Percentiles rank a stretch among this genome's conserved stretches.
Conservation (phyloP, 2,797 vertebrate genomes). For the Channa striata region DNA sequence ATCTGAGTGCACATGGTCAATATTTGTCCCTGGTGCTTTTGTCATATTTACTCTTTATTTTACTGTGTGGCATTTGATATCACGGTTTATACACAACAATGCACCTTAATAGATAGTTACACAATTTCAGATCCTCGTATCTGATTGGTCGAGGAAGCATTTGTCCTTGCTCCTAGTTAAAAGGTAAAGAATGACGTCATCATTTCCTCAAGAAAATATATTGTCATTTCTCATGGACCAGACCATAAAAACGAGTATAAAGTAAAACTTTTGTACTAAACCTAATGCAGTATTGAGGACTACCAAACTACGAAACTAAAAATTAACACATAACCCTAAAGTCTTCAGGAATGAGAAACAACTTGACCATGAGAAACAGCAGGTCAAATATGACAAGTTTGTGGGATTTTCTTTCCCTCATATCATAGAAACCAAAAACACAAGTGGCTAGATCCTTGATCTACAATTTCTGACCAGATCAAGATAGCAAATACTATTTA, state of each 20-base stretch:
- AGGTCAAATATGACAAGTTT: no score
- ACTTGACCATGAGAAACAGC: no score
- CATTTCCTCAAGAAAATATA: no score
- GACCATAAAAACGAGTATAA: background rate
- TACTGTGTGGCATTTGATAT: background rate
- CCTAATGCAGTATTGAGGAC: no score
- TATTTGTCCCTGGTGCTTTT: background rate
- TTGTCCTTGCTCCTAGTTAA: background rate
- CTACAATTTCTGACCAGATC: background rate
- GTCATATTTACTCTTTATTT: background rate
- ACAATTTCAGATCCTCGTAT: background rate
- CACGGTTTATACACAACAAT: constrained; percentile 8
- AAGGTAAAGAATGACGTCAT: background rate
- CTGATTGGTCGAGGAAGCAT: background rate
- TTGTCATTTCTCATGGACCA: no score
- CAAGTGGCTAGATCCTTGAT: no score
- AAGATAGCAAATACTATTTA: background rate
- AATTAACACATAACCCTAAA: no score
- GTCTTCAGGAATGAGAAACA: no score
- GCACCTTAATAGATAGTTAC: background rate
- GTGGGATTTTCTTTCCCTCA: no score
- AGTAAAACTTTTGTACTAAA: background rate
- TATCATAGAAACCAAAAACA: no score
- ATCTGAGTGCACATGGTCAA: background rate
- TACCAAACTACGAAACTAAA: background rate